Base-by-base conservation (phyloP, 53 echinoderm and acorn worm species). In the Zoroaster sp. region DNA sequence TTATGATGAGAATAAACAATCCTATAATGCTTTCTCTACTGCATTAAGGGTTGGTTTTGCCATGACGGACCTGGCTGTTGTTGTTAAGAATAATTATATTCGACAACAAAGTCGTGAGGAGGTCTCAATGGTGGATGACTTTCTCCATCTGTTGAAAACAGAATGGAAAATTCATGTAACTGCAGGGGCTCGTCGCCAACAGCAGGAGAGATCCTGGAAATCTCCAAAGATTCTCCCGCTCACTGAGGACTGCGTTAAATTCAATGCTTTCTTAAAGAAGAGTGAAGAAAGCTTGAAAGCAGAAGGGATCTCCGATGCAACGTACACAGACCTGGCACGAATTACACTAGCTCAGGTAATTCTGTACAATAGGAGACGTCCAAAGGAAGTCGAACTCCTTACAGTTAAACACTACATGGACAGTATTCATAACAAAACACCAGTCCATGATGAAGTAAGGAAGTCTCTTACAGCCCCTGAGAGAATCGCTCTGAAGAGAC, bases 361-460 rank as follows among this genome's bases (percentile, higher is more conserved):
- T 18, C 5, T 78, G 4, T 89, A 46, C 43, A 89, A 89, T 5
- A 43, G 79, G 6, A 28, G 89, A 44, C 33, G 79, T 32, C 78
- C 89, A 2, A 68, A 78, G 51, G 89, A 89, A 44, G 49, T 78
- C 3, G 79, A 78, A 13, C 15, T 20, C 9, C 35, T 82, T 66
- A 41, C 33, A 38, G 66, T 82, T 20, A 39, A 37, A 4, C 32
- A 82, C 43, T 82, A 82, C 31, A 82, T 35, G 13, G 37, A 70
- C 10, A 70, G 69, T 15, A 11, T 86, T 13, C 25, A 40, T 3
- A 34, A 71, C 31, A 31, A 77, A 35, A 83, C 33, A 23, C 54
- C 79, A 28, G 83, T 73, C 12, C 87, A 91, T 55, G 91, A 91
- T 87, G 87, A 91, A 47, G 36, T 91, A 5, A 17, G 37, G 4